These are phyloP conservation scores for Babylonia areolata DNA, from an alignment of 1,140 invertebrate species.

Conservation along the genomic window DNA sequence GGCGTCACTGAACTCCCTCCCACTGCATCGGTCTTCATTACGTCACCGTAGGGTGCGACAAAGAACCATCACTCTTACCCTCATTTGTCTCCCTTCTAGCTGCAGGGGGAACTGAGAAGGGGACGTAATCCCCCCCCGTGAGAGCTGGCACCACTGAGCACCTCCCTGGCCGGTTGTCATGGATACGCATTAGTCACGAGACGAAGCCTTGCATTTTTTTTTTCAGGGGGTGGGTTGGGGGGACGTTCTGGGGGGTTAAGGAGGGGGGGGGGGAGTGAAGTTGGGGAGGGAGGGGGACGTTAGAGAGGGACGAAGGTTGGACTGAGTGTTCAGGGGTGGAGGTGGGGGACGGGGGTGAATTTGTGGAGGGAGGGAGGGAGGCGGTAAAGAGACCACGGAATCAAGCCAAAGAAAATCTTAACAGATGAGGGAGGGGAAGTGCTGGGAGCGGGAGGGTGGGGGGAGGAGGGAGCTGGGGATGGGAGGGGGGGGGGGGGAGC, in stretches of 20 bases:
- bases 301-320: not conserved
- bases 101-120: too few species aligned
- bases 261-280: too few species aligned
- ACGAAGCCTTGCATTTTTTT: too few species aligned
- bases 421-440: too few species aligned
- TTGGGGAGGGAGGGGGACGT: not conserved
- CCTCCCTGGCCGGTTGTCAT: not conserved
- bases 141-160: not conserved
- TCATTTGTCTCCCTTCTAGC: not conserved
- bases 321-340: not conserved
- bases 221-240: too few species aligned
- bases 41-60: not conserved
- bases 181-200: constrained; percentile 1
- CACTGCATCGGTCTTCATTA: not conserved
- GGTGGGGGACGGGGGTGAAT: too few species aligned
- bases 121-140: not conserved
- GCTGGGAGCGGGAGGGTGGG: too few species aligned
- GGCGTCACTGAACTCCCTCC: not conserved
- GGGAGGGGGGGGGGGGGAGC: not conserved
- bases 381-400: too few species aligned
- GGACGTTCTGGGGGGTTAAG: too few species aligned
- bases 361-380: not conserved
- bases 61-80: constrained; percentile 3
- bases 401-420: too few species aligned
- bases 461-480: too few species aligned